A percentile compares a stretch with the other conserved stretches of the same genome.
Conservation (phyloP, 2,888 invertebrate genomes). For the Anthrax anthrax region DNA sequence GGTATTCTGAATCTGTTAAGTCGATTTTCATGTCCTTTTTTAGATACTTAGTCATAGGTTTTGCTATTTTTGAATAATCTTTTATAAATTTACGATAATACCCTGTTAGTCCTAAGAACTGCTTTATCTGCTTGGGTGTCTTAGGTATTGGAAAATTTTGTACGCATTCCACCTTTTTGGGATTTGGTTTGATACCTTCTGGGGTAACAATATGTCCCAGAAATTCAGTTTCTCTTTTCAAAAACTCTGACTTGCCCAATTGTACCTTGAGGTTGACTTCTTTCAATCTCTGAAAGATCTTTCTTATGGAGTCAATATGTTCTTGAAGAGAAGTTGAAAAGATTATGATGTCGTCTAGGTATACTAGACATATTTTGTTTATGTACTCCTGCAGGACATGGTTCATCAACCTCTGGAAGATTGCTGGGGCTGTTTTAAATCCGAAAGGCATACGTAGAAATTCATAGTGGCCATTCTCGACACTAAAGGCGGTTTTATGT, state of each 20-base stretch:
- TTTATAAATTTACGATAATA: slow-evolving; percentile 7
- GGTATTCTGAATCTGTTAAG: no score
- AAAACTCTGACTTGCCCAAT: slow-evolving; percentile 3
- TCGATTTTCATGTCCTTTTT: slow-evolving; percentile 4
- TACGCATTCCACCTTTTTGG: slow-evolving; percentile 1
- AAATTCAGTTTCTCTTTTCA: background rate
- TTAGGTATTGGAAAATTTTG: slow-evolving; percentile 7
- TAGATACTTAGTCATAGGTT: slow-evolving; percentile 11
- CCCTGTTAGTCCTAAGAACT: slow-evolving; percentile 4
- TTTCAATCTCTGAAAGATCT: background rate
- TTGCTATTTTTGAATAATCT: slow-evolving; percentile 8
- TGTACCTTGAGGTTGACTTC: slow-evolving; percentile 4
- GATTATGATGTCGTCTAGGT: slow-evolving; percentile 5
- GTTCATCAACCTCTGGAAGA: no score
- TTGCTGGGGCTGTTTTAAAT: slow-evolving; percentile 5
- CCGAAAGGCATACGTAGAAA: slow-evolving; percentile 9
- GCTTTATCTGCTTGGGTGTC: slow-evolving; percentile 6
- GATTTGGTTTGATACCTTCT: slow-evolving; percentile 7
- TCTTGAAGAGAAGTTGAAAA: slow-evolving; percentile 5
- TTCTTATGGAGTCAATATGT: slow-evolving; percentile 1
- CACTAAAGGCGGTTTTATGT: no score
- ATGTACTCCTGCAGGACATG: slow-evolving; percentile 1
- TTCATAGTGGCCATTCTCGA: slow-evolving; percentile 11
- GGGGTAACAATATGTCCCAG: slow-evolving; percentile 5
- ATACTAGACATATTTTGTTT: slow-evolving; percentile 10